Conservation (phyloP, 2,113 vertebrate species). For the Vireo altiloquus region DNA sequence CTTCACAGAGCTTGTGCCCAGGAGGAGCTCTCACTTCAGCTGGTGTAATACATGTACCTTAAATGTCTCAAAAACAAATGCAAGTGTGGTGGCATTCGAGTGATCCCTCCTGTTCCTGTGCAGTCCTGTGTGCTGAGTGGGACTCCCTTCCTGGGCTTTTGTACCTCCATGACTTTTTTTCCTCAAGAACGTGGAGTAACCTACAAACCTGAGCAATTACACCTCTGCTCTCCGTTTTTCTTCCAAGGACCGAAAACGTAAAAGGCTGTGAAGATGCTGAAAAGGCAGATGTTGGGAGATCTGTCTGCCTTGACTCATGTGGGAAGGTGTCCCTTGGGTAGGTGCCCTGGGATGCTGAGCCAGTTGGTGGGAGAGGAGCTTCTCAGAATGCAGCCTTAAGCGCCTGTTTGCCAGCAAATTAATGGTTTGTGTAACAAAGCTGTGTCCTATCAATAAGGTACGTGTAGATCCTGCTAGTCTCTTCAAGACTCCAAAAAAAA, state of each 20-base stretch:
- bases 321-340: background rate
- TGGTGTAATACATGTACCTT: background rate
- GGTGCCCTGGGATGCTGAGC: background rate
- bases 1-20: background rate
- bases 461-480: background rate
- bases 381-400: background rate
- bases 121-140: background rate
- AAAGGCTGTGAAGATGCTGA: background rate
- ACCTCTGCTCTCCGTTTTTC: background rate
- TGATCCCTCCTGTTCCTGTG: background rate
- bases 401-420: background rate
- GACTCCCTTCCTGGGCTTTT: background rate
- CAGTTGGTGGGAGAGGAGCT: background rate
- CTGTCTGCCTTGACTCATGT: rapidly evolving
- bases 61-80: background rate
- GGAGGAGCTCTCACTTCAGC: background rate
- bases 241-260: background rate
- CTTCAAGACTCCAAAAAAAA: background rate
- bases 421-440: background rate
- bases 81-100: rapidly evolving
- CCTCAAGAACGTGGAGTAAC: background rate
- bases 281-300: background rate
- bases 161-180: background rate
- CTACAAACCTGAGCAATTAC: background rate
- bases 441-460: background rate